Conservation (phyloP, 2,797 vertebrate species). For the Pempheris klunzingeri region DNA sequence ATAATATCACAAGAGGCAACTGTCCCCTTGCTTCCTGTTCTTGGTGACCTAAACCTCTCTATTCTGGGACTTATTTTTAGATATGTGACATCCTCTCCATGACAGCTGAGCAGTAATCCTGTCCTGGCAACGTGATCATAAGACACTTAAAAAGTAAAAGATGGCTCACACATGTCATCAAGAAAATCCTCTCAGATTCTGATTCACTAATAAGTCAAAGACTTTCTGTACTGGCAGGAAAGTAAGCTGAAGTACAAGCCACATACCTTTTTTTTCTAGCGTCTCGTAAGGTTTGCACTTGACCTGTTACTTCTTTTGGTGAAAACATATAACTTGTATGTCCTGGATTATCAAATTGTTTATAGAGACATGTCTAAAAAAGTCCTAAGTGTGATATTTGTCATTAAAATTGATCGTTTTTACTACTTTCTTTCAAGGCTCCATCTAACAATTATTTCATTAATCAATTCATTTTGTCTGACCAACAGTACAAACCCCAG, state of each 20-base stretch:
- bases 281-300: background rate
- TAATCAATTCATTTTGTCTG: background rate
- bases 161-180: constrained; percentile 36
- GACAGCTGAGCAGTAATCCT: constrained; percentile 66
- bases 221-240: constrained; percentile 21
- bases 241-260: constrained; percentile 24
- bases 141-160: constrained; percentile 50
- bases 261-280: background rate
- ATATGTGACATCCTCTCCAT: constrained; percentile 45
- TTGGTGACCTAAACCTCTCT: constrained; percentile 56
- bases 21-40: constrained; percentile 48
- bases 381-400: background rate
- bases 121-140: constrained; percentile 50
- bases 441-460: background rate
- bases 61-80: constrained; percentile 67
- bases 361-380: background rate
- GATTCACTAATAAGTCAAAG: constrained; percentile 31
- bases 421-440: background rate
- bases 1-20: constrained; percentile 55
- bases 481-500: background rate
- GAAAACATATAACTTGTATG: background rate
- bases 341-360: background rate
- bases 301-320: background rate
- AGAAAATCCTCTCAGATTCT: constrained; percentile 47
- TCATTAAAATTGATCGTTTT: background rate